phyloP scores from a whole-genome alignment of 1,140 invertebrate genomes.

The Onthophagus taurus region DNA sequence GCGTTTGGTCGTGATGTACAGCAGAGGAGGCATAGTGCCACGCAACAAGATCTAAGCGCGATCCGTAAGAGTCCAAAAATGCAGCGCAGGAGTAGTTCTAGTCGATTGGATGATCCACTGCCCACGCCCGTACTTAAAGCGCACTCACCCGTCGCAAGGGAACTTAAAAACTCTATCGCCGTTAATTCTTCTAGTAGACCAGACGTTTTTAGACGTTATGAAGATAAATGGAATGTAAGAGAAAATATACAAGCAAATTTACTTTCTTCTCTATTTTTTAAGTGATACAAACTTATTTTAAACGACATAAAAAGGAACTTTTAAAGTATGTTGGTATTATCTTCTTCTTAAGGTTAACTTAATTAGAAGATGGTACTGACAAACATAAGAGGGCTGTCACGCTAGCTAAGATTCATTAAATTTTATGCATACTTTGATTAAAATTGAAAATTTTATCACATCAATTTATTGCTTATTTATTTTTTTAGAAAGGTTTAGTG shows the following conservation, averaged over 20 bases:
- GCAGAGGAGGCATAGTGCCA: slow-evolving; percentile 34
- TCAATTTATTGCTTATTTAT: no score
- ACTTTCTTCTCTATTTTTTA: no score
- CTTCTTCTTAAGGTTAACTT: slow-evolving; percentile 9
- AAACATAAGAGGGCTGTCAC: no score
- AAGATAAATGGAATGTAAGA: slow-evolving; percentile 44
- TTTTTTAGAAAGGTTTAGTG: slow-evolving; percentile 45
- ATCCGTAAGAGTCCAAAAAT: slow-evolving; percentile 28
- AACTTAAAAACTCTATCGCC: slow-evolving; percentile 34
- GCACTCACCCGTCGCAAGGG: slow-evolving; percentile 40
- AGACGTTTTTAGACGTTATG: slow-evolving; percentile 41
- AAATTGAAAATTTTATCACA: no score
- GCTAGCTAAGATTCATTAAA: no score
- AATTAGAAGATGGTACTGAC: no score
- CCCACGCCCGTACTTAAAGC: slow-evolving; percentile 45
- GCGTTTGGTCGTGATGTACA: slow-evolving; percentile 19
- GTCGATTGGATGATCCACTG: slow-evolving; percentile 36
- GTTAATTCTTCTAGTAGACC: slow-evolving; percentile 31
- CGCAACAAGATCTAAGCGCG: slow-evolving; percentile 33
- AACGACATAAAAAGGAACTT: no score
- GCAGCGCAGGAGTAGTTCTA: slow-evolving; percentile 32
- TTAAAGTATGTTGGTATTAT: no score
- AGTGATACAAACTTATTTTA: no score
- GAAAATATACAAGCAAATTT: not conserved
- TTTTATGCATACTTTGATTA: no score